phyloP scores from a whole-genome alignment of 2,888 invertebrate species.

The Dasysyrphus albostriatus region DNA sequence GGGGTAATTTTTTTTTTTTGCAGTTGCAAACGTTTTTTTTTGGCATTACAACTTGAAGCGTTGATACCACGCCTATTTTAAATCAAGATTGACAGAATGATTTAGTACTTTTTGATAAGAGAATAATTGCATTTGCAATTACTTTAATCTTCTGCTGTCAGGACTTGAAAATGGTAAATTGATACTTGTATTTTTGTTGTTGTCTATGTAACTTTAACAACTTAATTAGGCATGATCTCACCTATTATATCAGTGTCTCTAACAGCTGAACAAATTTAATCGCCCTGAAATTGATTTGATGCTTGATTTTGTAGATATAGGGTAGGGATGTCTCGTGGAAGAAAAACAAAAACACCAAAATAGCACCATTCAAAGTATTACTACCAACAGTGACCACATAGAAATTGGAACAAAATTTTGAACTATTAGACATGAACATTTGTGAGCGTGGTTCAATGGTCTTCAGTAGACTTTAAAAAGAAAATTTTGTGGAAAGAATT shows the following conservation, averaged over 20 bases:
- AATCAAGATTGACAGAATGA: constrained; percentile 61
- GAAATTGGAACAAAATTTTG: no score
- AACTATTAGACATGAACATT: no score
- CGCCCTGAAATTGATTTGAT: background rate
- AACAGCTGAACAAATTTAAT: background rate
- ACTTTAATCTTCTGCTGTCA: constrained; percentile 50
- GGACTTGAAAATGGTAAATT: constrained; percentile 38
- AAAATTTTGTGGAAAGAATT: no score
- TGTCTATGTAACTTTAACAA: constrained; percentile 26
- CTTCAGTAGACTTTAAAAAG: no score
- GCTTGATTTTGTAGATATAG: no score
- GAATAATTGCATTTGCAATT: constrained; percentile 61
- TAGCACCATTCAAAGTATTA: no score
- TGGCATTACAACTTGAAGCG: constrained; percentile 34
- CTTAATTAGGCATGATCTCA: constrained; percentile 29
- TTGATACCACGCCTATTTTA: constrained; percentile 55
- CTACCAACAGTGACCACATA: no score
- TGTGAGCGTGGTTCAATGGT: no score
- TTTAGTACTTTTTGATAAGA: constrained; percentile 53
- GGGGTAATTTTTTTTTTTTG: constrained; percentile 39
- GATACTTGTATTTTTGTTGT: constrained; percentile 19
- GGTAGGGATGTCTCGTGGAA: no score
- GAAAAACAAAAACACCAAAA: no score
- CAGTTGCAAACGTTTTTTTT: constrained; percentile 13
- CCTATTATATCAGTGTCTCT: background rate